Base-by-base conservation (phyloP, 1,140 invertebrate species). In the Scylla paramamosain region DNA sequence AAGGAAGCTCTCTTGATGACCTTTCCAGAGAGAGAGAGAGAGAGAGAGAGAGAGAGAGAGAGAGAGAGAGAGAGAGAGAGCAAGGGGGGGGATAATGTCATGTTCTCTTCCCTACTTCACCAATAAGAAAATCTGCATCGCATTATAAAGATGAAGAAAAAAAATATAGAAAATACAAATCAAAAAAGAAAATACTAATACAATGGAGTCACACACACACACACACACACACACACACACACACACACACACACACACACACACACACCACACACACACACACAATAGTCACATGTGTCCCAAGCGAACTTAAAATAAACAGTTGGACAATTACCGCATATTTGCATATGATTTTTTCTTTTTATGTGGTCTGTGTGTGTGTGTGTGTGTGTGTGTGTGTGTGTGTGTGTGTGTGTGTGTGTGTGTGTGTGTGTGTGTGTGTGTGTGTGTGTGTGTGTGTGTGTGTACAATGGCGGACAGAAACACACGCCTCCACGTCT, bases 191-290 rank as follows among this genome's bases (percentile, higher is more conserved):
- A 59, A 59, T 20, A 20, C 2, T 59, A 59, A 59, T 59, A 59
- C 52, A 59, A 20, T 59, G n/a, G 12, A 77, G 1, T 7, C 67
- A 67, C 59, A 25, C 59, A 67, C 59, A 25, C 59, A 67, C 59
- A 25, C 59, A 67, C 59, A 25, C 59, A 67, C 59, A 25, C 59
- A 67, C 59, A 25, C 59, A 67, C 59, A 25, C 59, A 67, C 59
- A 67, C 59, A 25, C 59, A 67, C 59, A 67, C 59, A 67, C 59
- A 25, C 59, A 67, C 59, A 67, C 59, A 67, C 59, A 25, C 59
- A 67, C 59, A 67, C 59, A 67, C 59, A 67, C 59, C n/a, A 67
- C 59, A 67, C 59, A 67, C 59, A 67, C 59, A 67, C 67, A 77
- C 67, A 77, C 67, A 77, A 39, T 20, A 77, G 20, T n/a, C 67